Evolutionary conservation across 2,797 vertebrate species (phyloP).

Genomic region (Enteromius paludinosus): DNA sequence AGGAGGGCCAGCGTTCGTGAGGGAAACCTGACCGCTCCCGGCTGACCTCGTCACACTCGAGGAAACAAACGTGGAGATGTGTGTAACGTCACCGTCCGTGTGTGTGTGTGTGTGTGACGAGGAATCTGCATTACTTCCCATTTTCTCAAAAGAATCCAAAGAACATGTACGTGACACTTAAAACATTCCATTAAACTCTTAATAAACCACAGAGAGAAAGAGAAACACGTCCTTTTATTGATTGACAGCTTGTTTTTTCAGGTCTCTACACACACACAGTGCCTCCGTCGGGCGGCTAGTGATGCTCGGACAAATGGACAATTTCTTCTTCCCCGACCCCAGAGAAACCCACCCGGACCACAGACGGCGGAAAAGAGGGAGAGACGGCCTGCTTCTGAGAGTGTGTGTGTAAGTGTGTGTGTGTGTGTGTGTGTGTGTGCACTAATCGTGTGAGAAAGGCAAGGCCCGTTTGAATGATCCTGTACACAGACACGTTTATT

Average conservation of each 20-base stretch:
- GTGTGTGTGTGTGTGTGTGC: conserved; percentile 36
- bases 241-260: conserved; percentile 53
- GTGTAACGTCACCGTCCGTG: conserved; percentile 81
- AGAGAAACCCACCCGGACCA: conserved; percentile 52
- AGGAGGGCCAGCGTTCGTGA: conserved; percentile 69
- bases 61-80: conserved; percentile 79
- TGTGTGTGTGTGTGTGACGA: conserved; percentile 49
- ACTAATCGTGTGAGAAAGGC: conserved; percentile 63
- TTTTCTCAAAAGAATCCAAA: conserved; percentile 86
- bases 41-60: conserved; percentile 82
- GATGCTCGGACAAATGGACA: conserved; percentile 60
- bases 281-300: conserved; percentile 53
- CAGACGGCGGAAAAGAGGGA: conserved; percentile 36
- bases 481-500: conserved; percentile 82
- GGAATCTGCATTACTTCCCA: conserved; percentile 40
- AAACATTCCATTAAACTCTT: conserved; percentile 84
- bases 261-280: conserved; percentile 58
- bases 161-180: conserved; percentile 92
- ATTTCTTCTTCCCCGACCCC: conserved; percentile 38
- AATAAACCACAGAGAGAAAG: conserved; percentile 84
- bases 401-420: not conserved
- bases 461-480: conserved; percentile 75
- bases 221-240: conserved; percentile 59
- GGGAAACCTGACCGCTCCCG: conserved; percentile 82
- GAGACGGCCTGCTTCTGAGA: conserved; percentile 54